Percentiles rank a stretch among this genome's conserved stretches.
phyloP scores from a whole-genome alignment of 2,113 vertebrate genomes.

The Pomatostomus ruficeps region DNA sequence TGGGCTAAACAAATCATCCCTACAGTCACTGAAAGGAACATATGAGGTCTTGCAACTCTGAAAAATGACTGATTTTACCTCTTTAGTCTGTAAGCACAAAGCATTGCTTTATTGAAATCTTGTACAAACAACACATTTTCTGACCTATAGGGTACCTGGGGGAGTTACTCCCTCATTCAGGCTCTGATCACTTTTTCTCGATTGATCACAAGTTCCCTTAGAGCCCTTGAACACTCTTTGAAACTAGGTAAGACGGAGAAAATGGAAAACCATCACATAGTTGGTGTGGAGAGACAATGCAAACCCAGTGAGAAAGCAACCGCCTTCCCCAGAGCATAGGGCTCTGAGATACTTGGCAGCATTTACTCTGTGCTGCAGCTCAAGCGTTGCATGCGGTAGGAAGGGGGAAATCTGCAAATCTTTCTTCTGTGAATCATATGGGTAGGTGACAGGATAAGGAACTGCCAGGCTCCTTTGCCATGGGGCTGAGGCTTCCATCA shows the following conservation, averaged over 20 bases:
- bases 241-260: not conserved
- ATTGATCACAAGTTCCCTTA: not conserved
- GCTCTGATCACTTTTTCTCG: not conserved
- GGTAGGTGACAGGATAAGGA: not conserved
- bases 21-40: not conserved
- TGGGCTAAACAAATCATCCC: not conserved
- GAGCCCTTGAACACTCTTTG: not conserved
- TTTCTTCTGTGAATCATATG: not conserved
- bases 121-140: not conserved
- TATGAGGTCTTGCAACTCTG: not conserved
- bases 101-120: not conserved
- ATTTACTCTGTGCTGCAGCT: not conserved
- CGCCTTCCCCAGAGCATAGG: rapidly evolving
- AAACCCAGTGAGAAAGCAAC: not conserved
- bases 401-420: rapidly evolving
- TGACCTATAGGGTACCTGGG: not conserved
- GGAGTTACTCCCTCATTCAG: not conserved
- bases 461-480: rapidly evolving
- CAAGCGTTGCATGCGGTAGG: rapidly evolving
- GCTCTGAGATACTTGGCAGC: too few species aligned
- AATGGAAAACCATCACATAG: rapidly evolving
- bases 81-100: not conserved
- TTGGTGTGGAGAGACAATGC: rapidly evolving
- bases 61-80: not conserved
- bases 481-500: not conserved